phyloP scores from a whole-genome alignment of 1,140 invertebrate species.

The Euglossa dilemma region DNA sequence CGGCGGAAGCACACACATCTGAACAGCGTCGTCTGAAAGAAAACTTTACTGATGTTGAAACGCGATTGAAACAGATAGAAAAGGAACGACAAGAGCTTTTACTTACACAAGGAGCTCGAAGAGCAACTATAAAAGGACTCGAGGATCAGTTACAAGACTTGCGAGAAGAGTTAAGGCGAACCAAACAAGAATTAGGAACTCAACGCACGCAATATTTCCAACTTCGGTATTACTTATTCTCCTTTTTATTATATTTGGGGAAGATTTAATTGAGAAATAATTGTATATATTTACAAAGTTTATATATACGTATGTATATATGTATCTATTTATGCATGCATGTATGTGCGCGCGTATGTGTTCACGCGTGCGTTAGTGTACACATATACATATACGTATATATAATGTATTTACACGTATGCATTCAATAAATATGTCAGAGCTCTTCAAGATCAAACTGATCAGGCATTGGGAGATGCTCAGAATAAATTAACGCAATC shows the following conservation, averaged over 20 bases:
- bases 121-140: conserved; percentile 74
- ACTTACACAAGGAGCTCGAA: conserved; percentile 74
- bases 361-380: too few relatives aligned
- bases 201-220: conserved; percentile 79
- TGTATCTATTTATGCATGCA: too few relatives aligned
- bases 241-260: too few relatives aligned
- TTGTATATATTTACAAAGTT: too few relatives aligned
- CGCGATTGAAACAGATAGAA: conserved; percentile 75
- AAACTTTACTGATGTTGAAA: conserved; percentile 74
- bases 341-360: too few relatives aligned
- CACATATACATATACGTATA: neutral
- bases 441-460: conserved; percentile 85
- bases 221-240: conserved; percentile 69
- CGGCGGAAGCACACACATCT: conserved; percentile 81
- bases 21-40: conserved; percentile 78
- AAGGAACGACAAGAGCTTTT: conserved; percentile 79
- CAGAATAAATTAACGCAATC: conserved; percentile 83
- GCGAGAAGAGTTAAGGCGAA: conserved; percentile 74
- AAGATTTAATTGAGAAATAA: too few relatives aligned
- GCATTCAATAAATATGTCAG: conserved; percentile 76
- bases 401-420: neutral
- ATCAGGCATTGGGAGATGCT: conserved; percentile 83
- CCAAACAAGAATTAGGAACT: conserved; percentile 75
- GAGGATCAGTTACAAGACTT: conserved; percentile 77
- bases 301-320: neutral